Conservation (phyloP, 2,113 vertebrate genomes). For the Anarrhichthys ocellatus region DNA sequence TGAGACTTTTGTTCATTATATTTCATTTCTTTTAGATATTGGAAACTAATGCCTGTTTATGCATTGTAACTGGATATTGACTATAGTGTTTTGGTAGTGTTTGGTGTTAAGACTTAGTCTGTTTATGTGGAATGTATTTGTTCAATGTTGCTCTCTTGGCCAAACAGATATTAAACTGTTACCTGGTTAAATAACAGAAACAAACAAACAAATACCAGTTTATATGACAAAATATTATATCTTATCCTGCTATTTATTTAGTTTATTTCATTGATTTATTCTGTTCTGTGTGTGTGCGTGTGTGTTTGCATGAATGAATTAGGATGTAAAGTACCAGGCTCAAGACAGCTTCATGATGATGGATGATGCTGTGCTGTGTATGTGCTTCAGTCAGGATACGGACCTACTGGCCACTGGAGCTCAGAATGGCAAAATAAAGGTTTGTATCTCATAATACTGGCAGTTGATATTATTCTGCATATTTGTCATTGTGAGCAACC, state of each 20-base stretch:
- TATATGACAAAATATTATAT: neutral
- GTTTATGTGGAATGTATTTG: neutral
- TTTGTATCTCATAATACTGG: constrained; percentile 10
- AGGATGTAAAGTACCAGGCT: constrained; percentile 98
- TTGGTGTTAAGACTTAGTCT: neutral
- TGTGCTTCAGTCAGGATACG: constrained; percentile 95
- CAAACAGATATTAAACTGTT: neutral
- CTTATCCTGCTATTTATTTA: neutral
- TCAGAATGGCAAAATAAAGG: constrained; percentile 98
- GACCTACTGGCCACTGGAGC: constrained; percentile 96
- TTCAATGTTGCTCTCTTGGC: neutral
- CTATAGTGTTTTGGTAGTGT: neutral
- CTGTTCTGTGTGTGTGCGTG: neutral
- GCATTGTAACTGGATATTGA: neutral
- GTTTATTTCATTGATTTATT: neutral
- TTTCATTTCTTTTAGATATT: neutral
- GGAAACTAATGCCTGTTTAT: neutral
- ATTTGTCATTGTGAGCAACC: neutral
- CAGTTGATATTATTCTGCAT: neutral
- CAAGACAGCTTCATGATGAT: constrained; percentile 99
- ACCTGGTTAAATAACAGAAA: neutral
- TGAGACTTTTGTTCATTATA: neutral
- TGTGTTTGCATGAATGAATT: constrained; percentile 21
- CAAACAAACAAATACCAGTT: neutral
- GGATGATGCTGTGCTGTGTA: constrained; percentile 96